Evolutionary conservation across 2,888 invertebrate genomes (phyloP).

Genomic region (Parasteatoda lunata): DNA sequence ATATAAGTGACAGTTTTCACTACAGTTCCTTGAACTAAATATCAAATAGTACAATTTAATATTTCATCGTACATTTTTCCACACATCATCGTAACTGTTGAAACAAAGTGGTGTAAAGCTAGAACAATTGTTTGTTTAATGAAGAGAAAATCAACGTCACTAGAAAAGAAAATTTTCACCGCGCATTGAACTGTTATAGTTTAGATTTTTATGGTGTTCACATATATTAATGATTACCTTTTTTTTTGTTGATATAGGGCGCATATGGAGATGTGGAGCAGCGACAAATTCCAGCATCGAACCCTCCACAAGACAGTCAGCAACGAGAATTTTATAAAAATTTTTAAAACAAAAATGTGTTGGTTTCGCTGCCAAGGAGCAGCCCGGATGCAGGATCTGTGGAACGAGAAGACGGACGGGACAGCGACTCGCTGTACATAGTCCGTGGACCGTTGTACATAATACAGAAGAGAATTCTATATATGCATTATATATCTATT

Average conservation of each 20-base stretch:
- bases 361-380: conserved; percentile 59
- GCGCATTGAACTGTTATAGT: too few relatives aligned
- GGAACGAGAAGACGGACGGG: conserved; percentile 62
- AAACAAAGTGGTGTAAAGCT: too few relatives aligned
- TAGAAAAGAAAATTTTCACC: too few relatives aligned
- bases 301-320: conserved; percentile 38
- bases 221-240: too few relatives aligned
- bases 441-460: conserved; percentile 58
- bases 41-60: too few relatives aligned
- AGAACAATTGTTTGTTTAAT: too few relatives aligned
- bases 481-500: neutral
- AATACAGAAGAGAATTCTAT: conserved; percentile 57
- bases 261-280: conserved; percentile 37
- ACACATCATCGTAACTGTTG: too few relatives aligned
- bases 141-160: too few relatives aligned
- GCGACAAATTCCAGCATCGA: conserved; percentile 33
- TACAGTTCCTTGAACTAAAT: too few relatives aligned
- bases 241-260: conserved; percentile 34
- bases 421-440: conserved; percentile 55
- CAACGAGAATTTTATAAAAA: conserved; percentile 20
- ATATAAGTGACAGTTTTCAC: too few relatives aligned
- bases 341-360: conserved; percentile 16
- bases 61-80: too few relatives aligned
- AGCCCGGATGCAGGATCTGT: conserved; percentile 47
- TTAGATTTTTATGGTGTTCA: too few relatives aligned